Conservation (phyloP, 2,888 invertebrate species). For the Mycalesis mineus region DNA sequence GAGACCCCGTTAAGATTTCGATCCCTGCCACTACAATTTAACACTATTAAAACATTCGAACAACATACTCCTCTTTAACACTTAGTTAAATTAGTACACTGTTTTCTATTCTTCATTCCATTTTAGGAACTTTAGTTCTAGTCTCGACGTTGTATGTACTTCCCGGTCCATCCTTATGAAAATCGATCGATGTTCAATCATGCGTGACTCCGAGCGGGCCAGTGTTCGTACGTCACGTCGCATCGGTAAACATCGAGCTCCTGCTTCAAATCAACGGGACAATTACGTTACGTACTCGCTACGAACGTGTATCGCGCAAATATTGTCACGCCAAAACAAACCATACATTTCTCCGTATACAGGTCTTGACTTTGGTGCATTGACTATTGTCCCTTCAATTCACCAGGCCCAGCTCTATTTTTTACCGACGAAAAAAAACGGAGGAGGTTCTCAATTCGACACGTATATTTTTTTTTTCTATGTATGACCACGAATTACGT, state of each 20-base stretch:
- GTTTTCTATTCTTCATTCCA: too few relatives aligned
- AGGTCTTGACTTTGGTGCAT: neutral
- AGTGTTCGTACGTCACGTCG: slow-evolving; percentile 29
- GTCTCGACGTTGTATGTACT: neutral
- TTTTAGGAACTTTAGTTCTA: neutral
- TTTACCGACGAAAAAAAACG: too few relatives aligned
- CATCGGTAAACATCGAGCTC: slow-evolving; percentile 32
- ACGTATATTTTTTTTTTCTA: too few relatives aligned
- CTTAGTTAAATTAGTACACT: too few relatives aligned
- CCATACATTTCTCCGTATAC: neutral
- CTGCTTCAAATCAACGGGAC: slow-evolving; percentile 26
- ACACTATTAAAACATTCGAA: too few relatives aligned
- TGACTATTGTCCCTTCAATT: too few relatives aligned
- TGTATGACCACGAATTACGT: too few relatives aligned
- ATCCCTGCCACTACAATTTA: too few relatives aligned
- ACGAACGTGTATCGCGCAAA: slow-evolving; percentile 9
- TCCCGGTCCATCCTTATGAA: neutral
- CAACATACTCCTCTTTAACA: too few relatives aligned
- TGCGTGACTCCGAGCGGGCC: slow-evolving; percentile 7
- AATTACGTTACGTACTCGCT: slow-evolving; percentile 13
- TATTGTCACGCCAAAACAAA: slow-evolving; percentile 8
- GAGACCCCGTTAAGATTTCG: too few relatives aligned
- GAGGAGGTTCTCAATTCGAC: too few relatives aligned
- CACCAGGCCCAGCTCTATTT: too few relatives aligned
- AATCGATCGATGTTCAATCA: slow-evolving; percentile 6